Evolutionary conservation across 2,888 invertebrate species (phyloP), one percentile per base, ranked within the genome.

Genomic region (Agriopis aurantiaria): DNA sequence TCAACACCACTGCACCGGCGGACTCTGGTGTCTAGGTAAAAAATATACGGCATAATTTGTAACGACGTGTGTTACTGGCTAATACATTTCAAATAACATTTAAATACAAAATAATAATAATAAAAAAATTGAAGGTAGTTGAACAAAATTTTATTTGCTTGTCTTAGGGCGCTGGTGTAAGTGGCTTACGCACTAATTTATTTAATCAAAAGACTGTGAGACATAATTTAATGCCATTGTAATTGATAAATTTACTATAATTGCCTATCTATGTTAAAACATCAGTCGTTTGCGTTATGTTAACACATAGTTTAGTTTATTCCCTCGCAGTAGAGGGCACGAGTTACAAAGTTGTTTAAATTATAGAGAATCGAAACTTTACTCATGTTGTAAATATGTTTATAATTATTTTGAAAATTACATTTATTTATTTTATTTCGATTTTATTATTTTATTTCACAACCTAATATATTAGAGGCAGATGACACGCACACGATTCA

Each of bases 311-410:
- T 81, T 80, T 76, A 81, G 75, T 80, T 72, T 41, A 6, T 8
- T 77, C 78, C 81, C 77, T 78, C 71, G 62, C 70, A 73, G 70
- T 67, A 72, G 78, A 73, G 80, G 82, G 80, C 72, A 68, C 65
- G 77, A 76, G 80, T 86, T 85, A 87, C 85, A 85, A 85, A 87
- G 80, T 85, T 85, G 83, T 87, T 85, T 83, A 81, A 62, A 80
- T 83, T 82, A 79, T 85, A 77, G 83, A 84, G 81, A 82, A 75
- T 75, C 79, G 83, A 80, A 85, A 85, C 81, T 80, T 85, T 90
- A 91, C 89, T 91, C 89, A 87, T 86, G 83, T 85, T 94, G 93
- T 94, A 93, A 93, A 94, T 93, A 93, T 90, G 89, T 91, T 90
- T 86, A 88, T 88, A 86, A 85, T 88, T 87, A 79, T 78, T 74